These are phyloP conservation scores for Tyrannus savana DNA, from an alignment of 2,113 vertebrate species.

Conservation along the genomic window DNA sequence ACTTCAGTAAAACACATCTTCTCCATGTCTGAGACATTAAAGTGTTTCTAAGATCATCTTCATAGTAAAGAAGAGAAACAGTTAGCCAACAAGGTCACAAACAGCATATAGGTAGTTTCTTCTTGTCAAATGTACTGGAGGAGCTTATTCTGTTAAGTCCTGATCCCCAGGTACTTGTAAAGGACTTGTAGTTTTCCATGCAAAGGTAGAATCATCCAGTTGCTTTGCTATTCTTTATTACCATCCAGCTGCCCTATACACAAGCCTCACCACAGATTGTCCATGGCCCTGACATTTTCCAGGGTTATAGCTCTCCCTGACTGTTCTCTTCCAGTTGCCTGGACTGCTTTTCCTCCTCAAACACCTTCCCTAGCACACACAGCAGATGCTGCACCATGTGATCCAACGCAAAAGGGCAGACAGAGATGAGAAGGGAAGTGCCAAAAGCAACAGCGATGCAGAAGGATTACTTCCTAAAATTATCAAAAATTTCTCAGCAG, in stretches of 20 bases:
- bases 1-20: not conserved
- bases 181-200: not conserved
- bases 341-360: not conserved
- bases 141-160: not conserved
- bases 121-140: not conserved
- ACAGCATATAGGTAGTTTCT: not conserved
- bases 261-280: not conserved
- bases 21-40: not conserved
- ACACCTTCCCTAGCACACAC: not conserved
- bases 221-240: not conserved
- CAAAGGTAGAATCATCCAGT: not conserved
- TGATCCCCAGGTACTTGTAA: not conserved
- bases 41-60: not conserved
- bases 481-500: not conserved
- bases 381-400: not conserved
- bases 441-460: not conserved
- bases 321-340: not conserved
- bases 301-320: not conserved
- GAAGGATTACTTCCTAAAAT: not conserved
- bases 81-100: not conserved
- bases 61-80: not conserved
- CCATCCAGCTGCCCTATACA: not conserved
- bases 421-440: not conserved
- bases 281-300: accelerated
- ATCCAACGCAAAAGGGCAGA: not conserved